Percentiles rank a stretch among this genome's conserved stretches.
Evolutionary conservation across 1,140 invertebrate species (phyloP).

Genomic region (Drosophila bifasciata): DNA sequence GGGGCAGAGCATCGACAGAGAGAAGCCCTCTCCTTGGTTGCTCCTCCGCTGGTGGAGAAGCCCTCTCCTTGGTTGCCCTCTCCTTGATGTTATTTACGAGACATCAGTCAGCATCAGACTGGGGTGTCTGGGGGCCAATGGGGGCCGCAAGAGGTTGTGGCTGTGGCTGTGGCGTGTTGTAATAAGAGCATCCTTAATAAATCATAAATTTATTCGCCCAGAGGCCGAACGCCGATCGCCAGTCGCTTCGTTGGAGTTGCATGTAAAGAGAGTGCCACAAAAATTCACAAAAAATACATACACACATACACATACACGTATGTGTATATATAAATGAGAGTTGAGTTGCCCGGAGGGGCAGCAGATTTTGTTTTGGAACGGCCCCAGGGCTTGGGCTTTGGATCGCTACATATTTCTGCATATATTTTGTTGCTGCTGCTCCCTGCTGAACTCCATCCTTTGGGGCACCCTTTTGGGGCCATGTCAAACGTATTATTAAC

Average conservation of each 20-base stretch:
- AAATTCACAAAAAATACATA: constrained; percentile 2
- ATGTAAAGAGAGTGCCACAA: constrained; percentile 29
- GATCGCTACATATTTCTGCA: constrained; percentile 77
- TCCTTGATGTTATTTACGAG: constrained; percentile 68
- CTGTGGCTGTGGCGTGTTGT: constrained; percentile 67
- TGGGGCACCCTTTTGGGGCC: constrained; percentile 36
- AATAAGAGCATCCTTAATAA: constrained; percentile 84
- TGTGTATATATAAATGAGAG: background rate
- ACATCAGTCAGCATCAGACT: constrained; percentile 65
- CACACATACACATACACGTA: background rate
- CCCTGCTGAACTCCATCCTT: too few species aligned
- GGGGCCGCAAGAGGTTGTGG: background rate
- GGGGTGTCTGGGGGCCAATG: constrained; percentile 27
- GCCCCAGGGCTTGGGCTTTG: constrained; percentile 8
- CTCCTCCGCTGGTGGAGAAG: background rate
- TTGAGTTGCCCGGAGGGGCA: background rate
- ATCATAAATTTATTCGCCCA: constrained; percentile 83
- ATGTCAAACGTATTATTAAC: constrained; percentile 84
- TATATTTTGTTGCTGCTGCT: constrained; percentile 58
- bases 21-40: background rate
- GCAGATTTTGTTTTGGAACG: constrained; percentile 8
- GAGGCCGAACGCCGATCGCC: constrained; percentile 5
- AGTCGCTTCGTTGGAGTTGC: background rate
- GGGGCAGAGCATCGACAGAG: too few species aligned
- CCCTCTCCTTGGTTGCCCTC: background rate